Percentiles rank a stretch among this genome's conserved stretches.
phyloP scores from a whole-genome alignment of 2,113 vertebrate genomes.

The Sturnus vulgaris region DNA sequence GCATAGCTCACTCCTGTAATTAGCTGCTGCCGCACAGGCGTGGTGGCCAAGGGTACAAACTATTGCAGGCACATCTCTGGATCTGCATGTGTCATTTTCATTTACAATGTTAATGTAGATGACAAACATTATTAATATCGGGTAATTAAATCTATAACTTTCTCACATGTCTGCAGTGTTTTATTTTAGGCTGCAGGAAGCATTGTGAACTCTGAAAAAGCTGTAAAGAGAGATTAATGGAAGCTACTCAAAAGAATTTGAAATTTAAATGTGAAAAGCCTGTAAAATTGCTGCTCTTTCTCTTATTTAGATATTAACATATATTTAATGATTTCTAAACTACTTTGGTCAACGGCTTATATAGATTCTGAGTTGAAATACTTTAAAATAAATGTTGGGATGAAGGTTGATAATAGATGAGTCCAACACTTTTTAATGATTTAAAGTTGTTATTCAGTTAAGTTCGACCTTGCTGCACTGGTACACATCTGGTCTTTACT shows the following conservation, averaged over 20 bases:
- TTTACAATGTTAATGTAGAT: not conserved
- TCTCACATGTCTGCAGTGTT: not conserved
- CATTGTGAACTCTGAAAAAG: not conserved
- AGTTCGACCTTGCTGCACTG: not conserved
- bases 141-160: not conserved
- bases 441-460: not conserved
- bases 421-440: not conserved
- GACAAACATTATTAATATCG: not conserved
- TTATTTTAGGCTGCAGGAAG: not conserved
- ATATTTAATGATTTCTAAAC: not conserved
- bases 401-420: not conserved
- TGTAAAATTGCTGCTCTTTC: not conserved
- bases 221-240: not conserved
- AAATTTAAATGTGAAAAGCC: not conserved
- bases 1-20: not conserved
- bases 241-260: not conserved
- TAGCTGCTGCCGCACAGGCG: not conserved
- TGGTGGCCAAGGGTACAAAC: not conserved
- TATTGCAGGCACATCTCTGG: not conserved
- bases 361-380: not conserved
- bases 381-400: not conserved
- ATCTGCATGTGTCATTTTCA: not conserved
- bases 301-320: not conserved
- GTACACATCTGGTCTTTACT: slow-evolving; percentile 27
- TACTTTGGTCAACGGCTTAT: not conserved